Base-by-base conservation (phyloP, 2,797 vertebrate species). In the Myotis myotis region DNA sequence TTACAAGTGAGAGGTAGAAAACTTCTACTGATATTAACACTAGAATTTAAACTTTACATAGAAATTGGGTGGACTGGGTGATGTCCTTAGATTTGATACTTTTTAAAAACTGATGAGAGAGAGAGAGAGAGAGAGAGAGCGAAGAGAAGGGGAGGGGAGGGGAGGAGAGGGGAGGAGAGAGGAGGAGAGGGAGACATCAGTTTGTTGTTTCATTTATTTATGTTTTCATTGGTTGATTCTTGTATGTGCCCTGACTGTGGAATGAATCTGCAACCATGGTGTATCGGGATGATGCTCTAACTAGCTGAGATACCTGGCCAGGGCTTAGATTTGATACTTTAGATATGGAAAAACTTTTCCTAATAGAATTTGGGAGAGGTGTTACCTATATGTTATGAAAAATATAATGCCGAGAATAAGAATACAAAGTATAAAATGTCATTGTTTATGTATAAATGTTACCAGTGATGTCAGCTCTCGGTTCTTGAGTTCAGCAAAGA, bases 1-100 rank as follows among this genome's bases (percentile, higher is more conserved):
- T 82, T 53, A 51, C 3, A 87, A 74, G 16, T 75, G 79, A 93
- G 64, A 57, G 49, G 28, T 53, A 93, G 75, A 95, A 89, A 91
- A 66, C 16, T 22, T 70, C 33, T 84, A 11, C 6, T 75, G 5
- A 3, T 76, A 30, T 75, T 79, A 75, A 64, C 3, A 38, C 28
- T 78, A 44, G 28, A 64, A 76, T 92, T 91, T 93, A 76, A 94
- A 53, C 44, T 80, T 93, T 9, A 38, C 13, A 11, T 15, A 89
- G 62, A 62, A 94, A 68, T 55, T 92, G 15, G 60, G 16, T 95
- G n/a, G 25, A 51, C n/a, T 17, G 4, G 84, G 10, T 75, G 28
- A 91, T 68, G 49, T 74, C 68, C 47, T 93, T 17, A 64, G 62
- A 33, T n/a, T 64, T 33, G 15, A n/a, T 64, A 64, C 62, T 64